Evolutionary conservation across 2,888 invertebrate genomes (phyloP).

Genomic region (Mesorhabditis belari): DNA sequence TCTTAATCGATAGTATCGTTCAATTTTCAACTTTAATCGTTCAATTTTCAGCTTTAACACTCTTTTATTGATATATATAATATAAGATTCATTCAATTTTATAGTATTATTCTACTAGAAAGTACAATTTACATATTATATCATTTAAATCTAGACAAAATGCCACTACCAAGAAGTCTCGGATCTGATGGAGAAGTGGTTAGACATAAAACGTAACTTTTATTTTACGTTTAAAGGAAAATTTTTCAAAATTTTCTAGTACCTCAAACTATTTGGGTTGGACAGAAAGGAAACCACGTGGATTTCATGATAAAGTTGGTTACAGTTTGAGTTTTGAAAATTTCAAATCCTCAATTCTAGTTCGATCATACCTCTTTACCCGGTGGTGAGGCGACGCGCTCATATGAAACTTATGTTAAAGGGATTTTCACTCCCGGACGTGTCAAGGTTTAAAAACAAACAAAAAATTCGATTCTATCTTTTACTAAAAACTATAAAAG

Average conservation of each 20-base stretch:
- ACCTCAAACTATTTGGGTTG: slow-evolving; percentile 50
- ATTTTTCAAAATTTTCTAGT: slow-evolving; percentile 4
- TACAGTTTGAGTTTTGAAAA: neutral
- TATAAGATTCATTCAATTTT: no score
- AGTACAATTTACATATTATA: no score
- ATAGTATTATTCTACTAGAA: no score
- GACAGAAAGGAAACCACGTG: slow-evolving; percentile 34
- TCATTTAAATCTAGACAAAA: no score
- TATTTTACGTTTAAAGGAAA: neutral
- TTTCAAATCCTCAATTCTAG: slow-evolving; percentile 7
- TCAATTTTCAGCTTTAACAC: no score
- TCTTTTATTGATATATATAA: no score
- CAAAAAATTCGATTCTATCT: neutral
- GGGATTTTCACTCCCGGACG: slow-evolving; percentile 27
- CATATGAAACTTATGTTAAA: slow-evolving; percentile 43
- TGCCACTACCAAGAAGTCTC: neutral
- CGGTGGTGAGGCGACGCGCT: slow-evolving; percentile 39
- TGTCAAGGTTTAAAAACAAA: slow-evolving; percentile 1
- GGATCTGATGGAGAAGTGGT: neutral
- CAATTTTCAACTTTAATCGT: no score
- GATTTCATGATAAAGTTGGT: slow-evolving; percentile 1
- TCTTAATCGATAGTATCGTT: no score
- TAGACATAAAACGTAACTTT: neutral
- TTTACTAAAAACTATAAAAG: neutral
- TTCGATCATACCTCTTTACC: slow-evolving; percentile 32